Evolutionary conservation across 2,888 invertebrate species (phyloP).

Genomic region (Criorhina ranunculi): DNA sequence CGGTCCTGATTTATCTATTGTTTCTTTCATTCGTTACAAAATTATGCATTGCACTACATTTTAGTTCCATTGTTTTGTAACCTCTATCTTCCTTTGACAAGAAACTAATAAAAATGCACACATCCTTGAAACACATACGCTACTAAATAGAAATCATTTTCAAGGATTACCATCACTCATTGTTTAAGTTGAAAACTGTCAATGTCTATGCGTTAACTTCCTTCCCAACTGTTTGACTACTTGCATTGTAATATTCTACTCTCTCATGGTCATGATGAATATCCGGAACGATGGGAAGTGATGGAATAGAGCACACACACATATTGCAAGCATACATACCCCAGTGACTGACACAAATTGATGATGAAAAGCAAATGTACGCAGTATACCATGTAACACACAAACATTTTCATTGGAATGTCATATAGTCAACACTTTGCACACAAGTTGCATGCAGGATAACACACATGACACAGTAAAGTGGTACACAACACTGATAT

Average conservation of each 20-base stretch:
- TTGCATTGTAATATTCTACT: not conserved
- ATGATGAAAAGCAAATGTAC: conserved; percentile 43
- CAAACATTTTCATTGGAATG: conserved; percentile 44
- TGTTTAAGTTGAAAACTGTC: conserved; percentile 24
- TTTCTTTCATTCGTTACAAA: too few species aligned
- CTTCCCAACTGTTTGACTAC: conserved; percentile 4
- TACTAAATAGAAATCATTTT: not conserved
- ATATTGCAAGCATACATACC: conserved; percentile 1
- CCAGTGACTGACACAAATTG: conserved; percentile 33
- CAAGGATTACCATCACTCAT: conserved; percentile 16
- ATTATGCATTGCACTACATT: too few species aligned
- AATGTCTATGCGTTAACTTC: conserved; percentile 24
- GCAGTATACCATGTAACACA: conserved; percentile 1
- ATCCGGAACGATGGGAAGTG: conserved; percentile 27
- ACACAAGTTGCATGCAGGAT: conserved; percentile 5
- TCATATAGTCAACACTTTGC: conserved; percentile 38
- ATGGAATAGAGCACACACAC: conserved; percentile 1
- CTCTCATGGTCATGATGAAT: conserved; percentile 22
- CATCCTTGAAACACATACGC: too few species aligned
- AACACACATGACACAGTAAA: conserved; percentile 30
- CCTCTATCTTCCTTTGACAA: too few species aligned
- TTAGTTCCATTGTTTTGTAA: too few species aligned
- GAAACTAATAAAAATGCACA: too few species aligned
- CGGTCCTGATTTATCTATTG: too few species aligned
- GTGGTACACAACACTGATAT: conserved; percentile 34